Evolutionary conservation across 1,140 invertebrate genomes (phyloP).

Genomic region (Cydia strobilella): DNA sequence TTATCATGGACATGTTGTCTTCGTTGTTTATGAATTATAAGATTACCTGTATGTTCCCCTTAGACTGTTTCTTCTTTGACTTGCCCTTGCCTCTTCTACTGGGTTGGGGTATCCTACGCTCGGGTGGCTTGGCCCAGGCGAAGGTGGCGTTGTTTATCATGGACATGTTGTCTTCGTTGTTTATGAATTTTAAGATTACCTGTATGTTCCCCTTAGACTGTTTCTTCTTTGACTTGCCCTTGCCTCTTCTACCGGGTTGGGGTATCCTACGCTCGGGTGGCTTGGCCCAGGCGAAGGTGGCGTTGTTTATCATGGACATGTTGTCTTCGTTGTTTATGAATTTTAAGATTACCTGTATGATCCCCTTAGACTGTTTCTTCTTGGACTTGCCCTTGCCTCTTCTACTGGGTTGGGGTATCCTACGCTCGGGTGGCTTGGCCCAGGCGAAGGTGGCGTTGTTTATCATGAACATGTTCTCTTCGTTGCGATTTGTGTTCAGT

Average conservation of each 20-base stretch:
- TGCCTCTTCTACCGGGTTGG: slow-evolving; percentile 67
- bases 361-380: slow-evolving; percentile 58
- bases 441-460: slow-evolving; percentile 79
- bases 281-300: slow-evolving; percentile 74
- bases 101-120: slow-evolving; percentile 37
- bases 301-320: slow-evolving; percentile 79
- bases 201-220: slow-evolving; percentile 52
- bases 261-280: slow-evolving; percentile 41
- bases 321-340: slow-evolving; percentile 75
- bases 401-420: slow-evolving; percentile 40
- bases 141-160: too few species aligned
- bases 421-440: slow-evolving; percentile 54
- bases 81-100: slow-evolving; percentile 77
- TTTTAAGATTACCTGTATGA: slow-evolving; percentile 42
- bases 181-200: too few species aligned
- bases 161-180: slow-evolving; percentile 61
- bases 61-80: slow-evolving; percentile 69
- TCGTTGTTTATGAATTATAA: neutral
- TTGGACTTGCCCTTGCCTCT: slow-evolving; percentile 79
- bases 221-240: slow-evolving; percentile 75
- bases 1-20: slow-evolving; percentile 72
- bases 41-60: slow-evolving; percentile 48
- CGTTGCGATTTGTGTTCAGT: slow-evolving; percentile 65
- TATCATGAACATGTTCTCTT: slow-evolving; percentile 76
- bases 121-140: slow-evolving; percentile 61